Evolutionary conservation across 2,888 invertebrate species (phyloP).

Genomic region (Catonia carolina): DNA sequence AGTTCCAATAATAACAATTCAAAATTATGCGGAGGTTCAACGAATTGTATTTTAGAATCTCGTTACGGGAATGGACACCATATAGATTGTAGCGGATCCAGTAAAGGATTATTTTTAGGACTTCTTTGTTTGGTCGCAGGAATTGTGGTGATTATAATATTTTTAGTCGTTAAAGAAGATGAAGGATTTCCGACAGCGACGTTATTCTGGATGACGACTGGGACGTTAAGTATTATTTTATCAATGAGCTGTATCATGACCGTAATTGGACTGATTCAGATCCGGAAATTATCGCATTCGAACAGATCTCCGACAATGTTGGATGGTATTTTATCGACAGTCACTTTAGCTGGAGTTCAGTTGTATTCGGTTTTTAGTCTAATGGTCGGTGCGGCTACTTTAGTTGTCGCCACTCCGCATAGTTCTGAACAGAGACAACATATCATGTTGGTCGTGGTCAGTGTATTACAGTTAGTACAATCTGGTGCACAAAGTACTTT

Average conservation of each 20-base stretch:
- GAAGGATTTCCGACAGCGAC: constrained; percentile 45
- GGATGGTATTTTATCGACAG: constrained; percentile 44
- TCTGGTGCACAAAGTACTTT: constrained; percentile 45
- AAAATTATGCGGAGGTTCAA: constrained; percentile 26
- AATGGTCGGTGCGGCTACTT: constrained; percentile 44
- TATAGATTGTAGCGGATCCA: constrained; percentile 48
- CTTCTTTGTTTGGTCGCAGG: constrained; percentile 49
- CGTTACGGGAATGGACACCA: constrained; percentile 24
- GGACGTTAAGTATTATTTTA: constrained; percentile 45
- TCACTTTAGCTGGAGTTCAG: constrained; percentile 45
- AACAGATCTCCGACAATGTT: constrained; percentile 42
- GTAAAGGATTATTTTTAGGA: constrained; percentile 50
- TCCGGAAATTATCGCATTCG: constrained; percentile 45
- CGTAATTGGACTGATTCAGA: constrained; percentile 42
- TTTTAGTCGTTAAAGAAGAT: constrained; percentile 48
- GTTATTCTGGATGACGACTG: constrained; percentile 47
- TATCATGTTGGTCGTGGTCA: constrained; percentile 44
- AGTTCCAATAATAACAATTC: constrained; percentile 32
- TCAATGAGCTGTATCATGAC: constrained; percentile 43
- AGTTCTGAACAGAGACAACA: constrained; percentile 38
- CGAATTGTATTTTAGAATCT: constrained; percentile 27
- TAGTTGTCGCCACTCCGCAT: constrained; percentile 34
- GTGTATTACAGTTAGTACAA: constrained; percentile 45
- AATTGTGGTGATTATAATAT: constrained; percentile 48
- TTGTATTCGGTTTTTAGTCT: constrained; percentile 46